phyloP scores from a whole-genome alignment of 2,113 vertebrate species.

The Oncorhynchus kisutch region DNA sequence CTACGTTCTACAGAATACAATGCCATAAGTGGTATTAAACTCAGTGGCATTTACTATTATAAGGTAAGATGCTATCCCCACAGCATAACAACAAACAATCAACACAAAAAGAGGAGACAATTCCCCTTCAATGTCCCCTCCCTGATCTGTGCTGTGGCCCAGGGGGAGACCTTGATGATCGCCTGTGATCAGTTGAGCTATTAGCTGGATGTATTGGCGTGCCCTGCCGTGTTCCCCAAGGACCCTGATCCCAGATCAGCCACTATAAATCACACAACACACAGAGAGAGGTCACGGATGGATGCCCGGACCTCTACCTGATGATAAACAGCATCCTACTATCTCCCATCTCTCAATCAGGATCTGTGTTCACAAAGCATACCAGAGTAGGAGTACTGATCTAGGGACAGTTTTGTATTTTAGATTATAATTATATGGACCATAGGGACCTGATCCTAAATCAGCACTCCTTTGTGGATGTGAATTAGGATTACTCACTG shows the following conservation, averaged over 20 bases:
- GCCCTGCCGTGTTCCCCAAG: conserved; percentile 15
- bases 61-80: not conserved
- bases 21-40: not conserved
- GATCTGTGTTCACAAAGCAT: too few species aligned
- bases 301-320: not conserved
- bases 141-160: not conserved
- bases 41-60: not conserved
- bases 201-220: conserved; percentile 34
- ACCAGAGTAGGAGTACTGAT: too few species aligned
- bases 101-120: not conserved
- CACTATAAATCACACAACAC: conserved; percentile 29
- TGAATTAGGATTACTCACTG: too few species aligned
- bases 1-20: not conserved
- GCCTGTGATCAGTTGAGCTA: conserved; percentile 23
- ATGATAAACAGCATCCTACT: not conserved
- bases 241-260: conserved; percentile 17
- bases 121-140: not conserved
- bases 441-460: too few species aligned
- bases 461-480: too few species aligned
- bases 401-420: too few species aligned
- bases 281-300: not conserved
- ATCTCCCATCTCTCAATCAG: not conserved
- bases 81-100: not conserved
- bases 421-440: too few species aligned
- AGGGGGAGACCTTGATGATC: conserved; percentile 8